These are phyloP conservation scores for Hyperoplus lanceolatus DNA, from an alignment of 2,797 vertebrate genomes.

Conservation along the genomic window DNA sequence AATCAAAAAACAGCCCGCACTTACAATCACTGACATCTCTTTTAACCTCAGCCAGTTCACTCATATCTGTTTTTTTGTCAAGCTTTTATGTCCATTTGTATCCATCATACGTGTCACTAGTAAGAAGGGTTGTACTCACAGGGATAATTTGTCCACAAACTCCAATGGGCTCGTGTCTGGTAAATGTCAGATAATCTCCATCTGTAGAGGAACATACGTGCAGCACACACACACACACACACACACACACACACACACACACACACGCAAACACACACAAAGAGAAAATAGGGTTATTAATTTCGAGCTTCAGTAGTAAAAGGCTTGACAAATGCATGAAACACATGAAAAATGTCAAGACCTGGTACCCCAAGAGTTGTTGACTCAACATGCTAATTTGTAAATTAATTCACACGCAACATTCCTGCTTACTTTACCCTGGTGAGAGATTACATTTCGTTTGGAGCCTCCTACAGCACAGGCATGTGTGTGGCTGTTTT, in stretches of 20 bases:
- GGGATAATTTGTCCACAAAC: constrained; percentile 99
- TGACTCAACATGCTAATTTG: constrained; percentile 75
- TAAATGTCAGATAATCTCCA: constrained; percentile 98
- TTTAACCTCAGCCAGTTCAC: constrained; percentile 31
- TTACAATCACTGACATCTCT: constrained; percentile 32
- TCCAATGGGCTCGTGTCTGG: constrained; percentile 97
- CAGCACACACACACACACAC: constrained; percentile 34
- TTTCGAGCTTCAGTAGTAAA: constrained; percentile 20
- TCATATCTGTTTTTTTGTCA: constrained; percentile 38
- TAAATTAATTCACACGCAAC: constrained; percentile 72
- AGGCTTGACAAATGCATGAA: constrained; percentile 42
- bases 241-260: constrained; percentile 43
- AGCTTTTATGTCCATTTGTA: constrained; percentile 40
- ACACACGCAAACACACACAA: constrained; percentile 30
- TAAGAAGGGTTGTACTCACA: constrained; percentile 90
- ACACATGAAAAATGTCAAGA: constrained; percentile 60
- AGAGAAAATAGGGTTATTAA: constrained; percentile 43
- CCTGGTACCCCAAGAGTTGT: constrained; percentile 59
- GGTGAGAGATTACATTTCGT: constrained; percentile 72
- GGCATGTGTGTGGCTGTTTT: constrained; percentile 75
- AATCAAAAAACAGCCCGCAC: constrained; percentile 84
- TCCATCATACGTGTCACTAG: constrained; percentile 47
- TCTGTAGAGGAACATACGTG: constrained; percentile 85
- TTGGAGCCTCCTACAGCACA: constrained; percentile 65
- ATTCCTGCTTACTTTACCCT: constrained; percentile 72